Percentiles rank a stretch among this genome's conserved stretches.
phyloP scores from a whole-genome alignment of 2,113 vertebrate species.

The Cinclus cinclus region DNA sequence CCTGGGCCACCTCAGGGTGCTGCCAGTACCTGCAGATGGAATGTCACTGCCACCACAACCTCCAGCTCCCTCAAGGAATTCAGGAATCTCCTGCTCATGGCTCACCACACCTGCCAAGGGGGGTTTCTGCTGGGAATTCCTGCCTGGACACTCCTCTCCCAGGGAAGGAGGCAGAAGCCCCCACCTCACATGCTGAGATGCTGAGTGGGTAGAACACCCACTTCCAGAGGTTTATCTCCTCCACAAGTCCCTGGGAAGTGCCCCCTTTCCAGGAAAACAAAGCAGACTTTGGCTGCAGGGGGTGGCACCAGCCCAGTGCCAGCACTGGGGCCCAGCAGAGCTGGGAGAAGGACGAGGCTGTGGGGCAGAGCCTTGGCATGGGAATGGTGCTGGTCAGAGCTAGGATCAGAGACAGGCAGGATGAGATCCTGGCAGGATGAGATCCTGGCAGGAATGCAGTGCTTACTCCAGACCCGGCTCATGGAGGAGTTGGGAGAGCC shows the following conservation, averaged over 20 bases:
- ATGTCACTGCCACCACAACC: accelerated
- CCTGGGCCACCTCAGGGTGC: background rate
- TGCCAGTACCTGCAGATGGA: background rate
- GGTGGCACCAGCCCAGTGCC: accelerated
- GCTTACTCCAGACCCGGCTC: accelerated
- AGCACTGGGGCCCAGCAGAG: background rate
- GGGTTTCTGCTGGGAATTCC: background rate
- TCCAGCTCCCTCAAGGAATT: background rate
- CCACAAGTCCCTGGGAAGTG: background rate
- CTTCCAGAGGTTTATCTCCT: background rate
- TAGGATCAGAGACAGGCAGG: background rate
- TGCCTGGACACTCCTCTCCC: background rate
- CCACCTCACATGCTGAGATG: background rate
- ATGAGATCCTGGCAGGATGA: background rate
- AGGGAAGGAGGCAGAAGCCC: background rate
- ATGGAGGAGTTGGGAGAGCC: background rate
- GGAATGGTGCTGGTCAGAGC: accelerated
- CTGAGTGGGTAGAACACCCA: background rate
- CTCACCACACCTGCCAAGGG: background rate
- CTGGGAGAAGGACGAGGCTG: background rate
- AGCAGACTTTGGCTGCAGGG: background rate
- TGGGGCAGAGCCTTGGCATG: background rate
- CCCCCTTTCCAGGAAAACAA: background rate
- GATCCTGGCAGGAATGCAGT: background rate
- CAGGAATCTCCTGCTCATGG: accelerated